Conservation (phyloP, 2,113 vertebrate species). For the Pelecanus crispus region DNA sequence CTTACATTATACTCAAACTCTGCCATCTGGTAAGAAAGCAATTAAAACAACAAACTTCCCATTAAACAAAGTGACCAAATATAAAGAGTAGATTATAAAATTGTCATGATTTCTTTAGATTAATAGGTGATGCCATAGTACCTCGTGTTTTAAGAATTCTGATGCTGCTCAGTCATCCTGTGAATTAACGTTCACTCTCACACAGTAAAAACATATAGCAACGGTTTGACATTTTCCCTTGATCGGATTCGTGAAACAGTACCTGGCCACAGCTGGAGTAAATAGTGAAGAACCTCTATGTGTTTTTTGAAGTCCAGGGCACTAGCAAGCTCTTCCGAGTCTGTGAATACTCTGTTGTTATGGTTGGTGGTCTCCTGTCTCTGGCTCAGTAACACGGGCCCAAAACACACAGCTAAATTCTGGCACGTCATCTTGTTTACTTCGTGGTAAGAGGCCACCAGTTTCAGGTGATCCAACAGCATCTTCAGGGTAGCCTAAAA, state of each 20-base stretch:
- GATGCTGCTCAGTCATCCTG: not conserved
- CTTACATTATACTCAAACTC: not conserved
- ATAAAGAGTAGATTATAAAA: not conserved
- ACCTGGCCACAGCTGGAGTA: conserved; percentile 99
- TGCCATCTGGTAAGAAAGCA: not conserved
- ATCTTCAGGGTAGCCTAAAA: conserved; percentile 87
- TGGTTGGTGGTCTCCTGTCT: conserved; percentile 88
- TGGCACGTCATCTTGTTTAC: conserved; percentile 98
- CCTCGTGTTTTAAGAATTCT: not conserved
- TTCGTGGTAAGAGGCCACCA: conserved; percentile 92
- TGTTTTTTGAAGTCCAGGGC: conserved; percentile 99
- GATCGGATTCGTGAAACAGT: not conserved
- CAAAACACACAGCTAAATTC: conserved; percentile 97
- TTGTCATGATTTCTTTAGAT: not conserved
- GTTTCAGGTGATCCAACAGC: conserved; percentile 93
- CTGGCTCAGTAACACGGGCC: conserved; percentile 93
- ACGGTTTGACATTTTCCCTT: not conserved
- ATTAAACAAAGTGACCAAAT: not conserved
- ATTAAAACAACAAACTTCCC: not conserved
- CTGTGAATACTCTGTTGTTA: conserved; percentile 92
- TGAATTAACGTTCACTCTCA: not conserved
- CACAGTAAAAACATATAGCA: not conserved
- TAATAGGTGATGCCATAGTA: not conserved
- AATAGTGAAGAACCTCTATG: conserved; percentile 97
- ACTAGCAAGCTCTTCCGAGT: conserved; percentile 94